Evolutionary conservation across 1,140 invertebrate species (phyloP).

Genomic region (Bombus waltoni): DNA sequence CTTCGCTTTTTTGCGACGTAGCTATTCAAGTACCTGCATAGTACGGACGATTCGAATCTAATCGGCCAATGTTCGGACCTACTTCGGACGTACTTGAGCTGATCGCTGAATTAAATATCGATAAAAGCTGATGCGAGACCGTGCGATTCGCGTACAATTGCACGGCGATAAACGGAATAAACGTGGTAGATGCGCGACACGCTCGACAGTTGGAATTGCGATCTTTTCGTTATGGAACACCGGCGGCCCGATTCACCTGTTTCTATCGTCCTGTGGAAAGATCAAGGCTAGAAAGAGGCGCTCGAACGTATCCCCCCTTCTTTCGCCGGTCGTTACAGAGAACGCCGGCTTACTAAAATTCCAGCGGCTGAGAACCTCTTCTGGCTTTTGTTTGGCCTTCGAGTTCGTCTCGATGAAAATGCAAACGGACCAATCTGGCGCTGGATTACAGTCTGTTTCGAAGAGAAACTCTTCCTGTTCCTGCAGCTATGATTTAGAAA

Average conservation of each 20-base stretch:
- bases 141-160: constrained; percentile 53
- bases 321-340: neutral
- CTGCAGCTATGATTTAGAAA: neutral
- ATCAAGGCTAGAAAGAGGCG: constrained; percentile 55
- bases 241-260: constrained; percentile 28
- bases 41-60: too few species aligned
- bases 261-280: neutral
- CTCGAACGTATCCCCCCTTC: constrained; percentile 6
- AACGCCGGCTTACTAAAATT: neutral
- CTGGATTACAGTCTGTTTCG: neutral
- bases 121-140: constrained; percentile 47
- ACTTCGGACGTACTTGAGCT: constrained; percentile 36
- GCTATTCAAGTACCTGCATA: too few species aligned
- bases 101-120: constrained; percentile 47
- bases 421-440: neutral
- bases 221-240: constrained; percentile 20
- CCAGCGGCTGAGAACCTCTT: neutral
- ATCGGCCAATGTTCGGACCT: neutral
- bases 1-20: too few species aligned
- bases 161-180: constrained; percentile 41
- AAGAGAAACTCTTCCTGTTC: neutral
- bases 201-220: constrained; percentile 52
- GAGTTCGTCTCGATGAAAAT: neutral
- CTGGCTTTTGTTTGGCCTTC: neutral
- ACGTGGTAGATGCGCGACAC: constrained; percentile 51